These are phyloP conservation scores for Byasa hedistus DNA, from an alignment of 2,888 invertebrate genomes.

Conservation along the genomic window DNA sequence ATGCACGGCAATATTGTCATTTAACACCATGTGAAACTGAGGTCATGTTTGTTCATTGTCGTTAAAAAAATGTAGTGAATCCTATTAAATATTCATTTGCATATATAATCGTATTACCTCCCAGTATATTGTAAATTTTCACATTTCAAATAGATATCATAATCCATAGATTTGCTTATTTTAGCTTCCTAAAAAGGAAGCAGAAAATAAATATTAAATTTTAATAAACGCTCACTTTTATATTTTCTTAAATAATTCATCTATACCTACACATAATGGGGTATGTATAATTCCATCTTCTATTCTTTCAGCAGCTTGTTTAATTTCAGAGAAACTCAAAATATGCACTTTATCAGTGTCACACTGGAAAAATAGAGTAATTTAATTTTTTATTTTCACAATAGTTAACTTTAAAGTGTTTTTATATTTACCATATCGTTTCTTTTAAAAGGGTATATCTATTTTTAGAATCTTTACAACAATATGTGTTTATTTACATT, in stretches of 20 bases:
- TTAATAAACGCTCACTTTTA: slow-evolving; percentile 1
- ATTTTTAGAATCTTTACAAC: not conserved
- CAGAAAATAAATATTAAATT: slow-evolving; percentile 27
- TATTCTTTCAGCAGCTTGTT: slow-evolving; percentile 63
- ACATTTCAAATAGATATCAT: slow-evolving; percentile 87
- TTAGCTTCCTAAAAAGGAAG: slow-evolving; percentile 64
- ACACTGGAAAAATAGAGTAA: slow-evolving; percentile 15
- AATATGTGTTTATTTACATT: slow-evolving; percentile 8
- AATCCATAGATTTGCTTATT: slow-evolving; percentile 81
- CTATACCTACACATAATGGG: slow-evolving; percentile 65
- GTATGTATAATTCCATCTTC: slow-evolving; percentile 71
- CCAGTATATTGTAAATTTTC: slow-evolving; percentile 93
- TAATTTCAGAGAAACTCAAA: slow-evolving; percentile 63
- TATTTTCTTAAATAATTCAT: not conserved
- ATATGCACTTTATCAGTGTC: slow-evolving; percentile 41
- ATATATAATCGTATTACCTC: slow-evolving; percentile 74
- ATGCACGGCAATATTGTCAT: too few species aligned
- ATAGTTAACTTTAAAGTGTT: not conserved
- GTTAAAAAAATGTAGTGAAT: not conserved
- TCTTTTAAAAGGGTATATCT: not conserved
- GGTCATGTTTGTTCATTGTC: too few species aligned
- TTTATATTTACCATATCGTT: slow-evolving; percentile 22
- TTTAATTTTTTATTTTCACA: not conserved
- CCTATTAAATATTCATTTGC: too few species aligned
- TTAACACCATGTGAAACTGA: too few species aligned